These are phyloP conservation scores for Hyppa rectilinea DNA, from an alignment of 2,888 invertebrate genomes.

Conservation along the genomic window DNA sequence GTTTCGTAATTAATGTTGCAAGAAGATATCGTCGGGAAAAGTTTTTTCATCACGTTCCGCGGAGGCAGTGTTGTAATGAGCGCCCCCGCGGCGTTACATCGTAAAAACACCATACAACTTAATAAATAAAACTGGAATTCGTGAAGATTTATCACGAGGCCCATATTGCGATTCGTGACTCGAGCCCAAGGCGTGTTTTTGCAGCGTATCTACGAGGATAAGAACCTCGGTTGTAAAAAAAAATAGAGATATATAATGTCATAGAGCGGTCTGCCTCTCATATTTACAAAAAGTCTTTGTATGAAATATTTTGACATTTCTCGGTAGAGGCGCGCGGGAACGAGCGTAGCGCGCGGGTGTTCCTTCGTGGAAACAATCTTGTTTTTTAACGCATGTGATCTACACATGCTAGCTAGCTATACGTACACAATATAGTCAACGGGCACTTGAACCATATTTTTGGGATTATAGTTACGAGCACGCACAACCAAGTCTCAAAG, in stretches of 20 bases:
- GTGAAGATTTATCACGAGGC: constrained; percentile 87
- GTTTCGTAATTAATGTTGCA: constrained; percentile 89
- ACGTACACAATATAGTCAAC: constrained; percentile 39
- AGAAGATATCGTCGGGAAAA: constrained; percentile 87
- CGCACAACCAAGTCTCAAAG: constrained; percentile 57
- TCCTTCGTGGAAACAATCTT: constrained; percentile 79
- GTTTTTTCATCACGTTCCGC: constrained; percentile 87
- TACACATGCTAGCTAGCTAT: constrained; percentile 56
- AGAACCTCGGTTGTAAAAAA: constrained; percentile 75
- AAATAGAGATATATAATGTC: constrained; percentile 82
- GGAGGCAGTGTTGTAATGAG: constrained; percentile 85
- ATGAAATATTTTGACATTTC: constrained; percentile 89
- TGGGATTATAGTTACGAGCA: constrained; percentile 61
- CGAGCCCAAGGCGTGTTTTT: constrained; percentile 80
- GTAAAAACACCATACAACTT: constrained; percentile 90
- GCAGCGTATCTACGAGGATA: constrained; percentile 75
- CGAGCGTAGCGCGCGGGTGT: constrained; percentile 73
- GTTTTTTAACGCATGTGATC: constrained; percentile 74
- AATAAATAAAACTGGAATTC: constrained; percentile 89
- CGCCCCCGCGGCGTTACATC: constrained; percentile 85
- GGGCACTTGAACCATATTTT: constrained; percentile 57
- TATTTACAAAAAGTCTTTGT: constrained; percentile 78
- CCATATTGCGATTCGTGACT: constrained; percentile 86
- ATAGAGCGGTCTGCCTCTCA: constrained; percentile 80
- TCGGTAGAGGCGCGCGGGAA: constrained; percentile 77